Conservation (phyloP, 2,888 invertebrate genomes). For the Eristalis tenax region DNA sequence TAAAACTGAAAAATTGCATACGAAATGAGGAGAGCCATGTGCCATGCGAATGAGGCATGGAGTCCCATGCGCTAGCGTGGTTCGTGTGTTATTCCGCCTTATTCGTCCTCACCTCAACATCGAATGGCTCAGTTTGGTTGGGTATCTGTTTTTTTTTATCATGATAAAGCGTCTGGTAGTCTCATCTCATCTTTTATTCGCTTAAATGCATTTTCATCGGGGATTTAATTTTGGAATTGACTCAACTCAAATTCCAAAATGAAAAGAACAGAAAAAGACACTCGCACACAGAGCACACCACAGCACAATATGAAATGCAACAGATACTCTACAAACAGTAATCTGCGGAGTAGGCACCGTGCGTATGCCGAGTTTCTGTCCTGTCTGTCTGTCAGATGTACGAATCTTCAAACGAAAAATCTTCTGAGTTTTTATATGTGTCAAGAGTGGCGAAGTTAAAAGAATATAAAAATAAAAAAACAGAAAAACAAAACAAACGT, state of each 20-base stretch:
- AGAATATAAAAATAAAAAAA: conserved; percentile 43
- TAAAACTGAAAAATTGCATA: conserved; percentile 55
- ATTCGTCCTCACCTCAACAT: conserved; percentile 30
- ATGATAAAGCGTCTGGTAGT: conserved; percentile 69
- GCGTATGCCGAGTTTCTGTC: conserved; percentile 54
- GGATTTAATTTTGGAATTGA: conserved; percentile 71
- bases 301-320: conserved; percentile 61
- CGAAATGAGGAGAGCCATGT: conserved; percentile 28
- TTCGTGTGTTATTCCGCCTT: conserved; percentile 23
- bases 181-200: conserved; percentile 71
- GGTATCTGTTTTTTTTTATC: not conserved
- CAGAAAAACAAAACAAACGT: conserved; percentile 1
- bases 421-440: conserved; percentile 71
- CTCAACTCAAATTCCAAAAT: conserved; percentile 66
- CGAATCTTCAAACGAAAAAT: conserved; percentile 77
- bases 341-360: conserved; percentile 22
- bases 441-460: conserved; percentile 70
- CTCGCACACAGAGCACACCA: conserved; percentile 15
- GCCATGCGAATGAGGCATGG: conserved; percentile 25
- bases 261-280: conserved; percentile 30
- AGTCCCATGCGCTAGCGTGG: not conserved
- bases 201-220: conserved; percentile 70
- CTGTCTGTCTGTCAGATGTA: conserved; percentile 71
- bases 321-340: conserved; percentile 46
- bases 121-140: not conserved